These are phyloP conservation scores for Helobdella robusta DNA, from an alignment of 2,888 invertebrate species.

Conservation along the genomic window DNA sequence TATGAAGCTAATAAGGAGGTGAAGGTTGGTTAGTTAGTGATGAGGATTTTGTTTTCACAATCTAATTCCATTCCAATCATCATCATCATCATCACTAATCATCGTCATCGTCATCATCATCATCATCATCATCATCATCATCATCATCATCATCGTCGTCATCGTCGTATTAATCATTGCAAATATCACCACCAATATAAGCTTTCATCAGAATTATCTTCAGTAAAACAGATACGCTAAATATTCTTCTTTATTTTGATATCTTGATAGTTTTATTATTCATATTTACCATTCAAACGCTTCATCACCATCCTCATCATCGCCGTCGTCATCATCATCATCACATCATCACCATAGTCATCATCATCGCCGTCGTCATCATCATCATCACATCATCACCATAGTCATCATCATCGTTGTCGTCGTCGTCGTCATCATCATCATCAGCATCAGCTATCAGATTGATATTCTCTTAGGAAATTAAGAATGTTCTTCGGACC, in stretches of 20 bases:
- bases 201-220: too few species aligned
- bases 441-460: not conserved
- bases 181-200: constrained; percentile 23
- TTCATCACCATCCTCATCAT: constrained; percentile 21
- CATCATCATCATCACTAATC: constrained; percentile 6
- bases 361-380: constrained; percentile 25
- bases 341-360: constrained; percentile 27
- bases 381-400: constrained; percentile 26
- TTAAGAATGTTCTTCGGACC: too few species aligned
- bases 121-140: constrained; percentile 21
- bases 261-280: too few species aligned
- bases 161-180: constrained; percentile 22
- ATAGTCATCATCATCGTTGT: constrained; percentile 26
- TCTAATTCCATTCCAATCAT: not conserved
- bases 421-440: constrained; percentile 26
- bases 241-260: too few species aligned
- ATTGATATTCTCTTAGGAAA: too few species aligned
- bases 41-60: too few species aligned
- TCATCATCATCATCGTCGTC: constrained; percentile 27
- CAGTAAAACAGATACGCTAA: too few species aligned
- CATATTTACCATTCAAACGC: not conserved
- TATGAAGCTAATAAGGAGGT: too few species aligned
- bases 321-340: constrained; percentile 20
- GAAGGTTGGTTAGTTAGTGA: too few species aligned
- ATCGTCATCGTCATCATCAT: constrained; percentile 22